phyloP scores from a whole-genome alignment of 2,113 vertebrate species.

The Manacus vitellinus region DNA sequence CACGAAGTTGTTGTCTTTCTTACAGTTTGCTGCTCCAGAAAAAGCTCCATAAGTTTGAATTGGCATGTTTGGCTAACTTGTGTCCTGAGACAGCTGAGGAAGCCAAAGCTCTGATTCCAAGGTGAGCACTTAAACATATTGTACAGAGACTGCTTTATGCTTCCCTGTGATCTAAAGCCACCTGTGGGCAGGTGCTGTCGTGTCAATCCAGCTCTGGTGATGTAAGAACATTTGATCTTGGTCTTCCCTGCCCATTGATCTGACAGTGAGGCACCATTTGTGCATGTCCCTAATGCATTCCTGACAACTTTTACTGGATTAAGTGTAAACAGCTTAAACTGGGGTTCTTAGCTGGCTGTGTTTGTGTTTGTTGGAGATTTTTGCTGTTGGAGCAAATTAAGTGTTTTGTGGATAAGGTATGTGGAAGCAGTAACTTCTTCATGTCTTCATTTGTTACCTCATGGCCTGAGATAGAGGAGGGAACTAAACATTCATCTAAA shows the following conservation, averaged over 20 bases:
- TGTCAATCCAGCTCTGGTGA: not conserved
- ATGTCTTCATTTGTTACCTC: not conserved
- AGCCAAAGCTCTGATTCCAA: constrained; percentile 95
- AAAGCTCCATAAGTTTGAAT: constrained; percentile 96
- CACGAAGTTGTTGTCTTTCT: not conserved
- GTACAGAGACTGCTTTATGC: not conserved
- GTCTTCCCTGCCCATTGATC: not conserved
- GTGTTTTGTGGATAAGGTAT: not conserved
- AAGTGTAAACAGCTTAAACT: not conserved
- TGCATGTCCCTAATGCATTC: not conserved
- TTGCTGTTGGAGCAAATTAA: not conserved
- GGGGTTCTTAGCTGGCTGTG: not conserved
- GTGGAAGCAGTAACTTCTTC: not conserved
- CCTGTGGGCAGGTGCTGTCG: not conserved
- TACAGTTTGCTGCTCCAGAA: constrained; percentile 93
- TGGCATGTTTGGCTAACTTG: constrained; percentile 95
- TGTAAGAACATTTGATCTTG: not conserved
- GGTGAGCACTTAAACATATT: constrained; percentile 70
- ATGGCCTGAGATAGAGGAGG: not conserved
- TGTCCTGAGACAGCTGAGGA: constrained; percentile 97
- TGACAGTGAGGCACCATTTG: not conserved
- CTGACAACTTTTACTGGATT: not conserved
- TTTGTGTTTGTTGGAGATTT: not conserved
- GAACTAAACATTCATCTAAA: not conserved
- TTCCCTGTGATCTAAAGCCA: not conserved